Percentiles rank a stretch among this genome's conserved stretches.
These are phyloP conservation scores for Scaptomyza hsui DNA, from an alignment of 1,140 invertebrate species.

Conservation along the genomic window DNA sequence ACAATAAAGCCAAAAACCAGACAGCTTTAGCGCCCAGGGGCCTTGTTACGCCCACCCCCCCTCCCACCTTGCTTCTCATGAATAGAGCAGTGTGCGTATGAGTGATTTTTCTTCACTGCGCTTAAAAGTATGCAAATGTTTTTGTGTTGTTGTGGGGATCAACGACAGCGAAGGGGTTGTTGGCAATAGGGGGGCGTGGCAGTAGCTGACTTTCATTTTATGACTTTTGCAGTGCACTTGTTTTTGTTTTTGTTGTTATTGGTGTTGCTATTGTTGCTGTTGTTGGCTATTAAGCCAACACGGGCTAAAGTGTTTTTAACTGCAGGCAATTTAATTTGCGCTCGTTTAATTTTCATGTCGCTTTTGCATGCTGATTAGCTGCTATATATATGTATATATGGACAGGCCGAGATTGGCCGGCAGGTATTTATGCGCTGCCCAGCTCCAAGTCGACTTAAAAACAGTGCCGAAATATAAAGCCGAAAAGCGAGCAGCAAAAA, in stretches of 20 bases:
- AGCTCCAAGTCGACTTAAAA: constrained; percentile 51
- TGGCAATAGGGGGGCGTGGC: constrained; percentile 53
- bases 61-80: constrained; percentile 1
- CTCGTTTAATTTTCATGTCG: constrained; percentile 62
- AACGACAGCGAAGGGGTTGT: constrained; percentile 37
- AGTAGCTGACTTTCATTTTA: constrained; percentile 63
- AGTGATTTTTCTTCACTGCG: constrained; percentile 79
- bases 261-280: constrained; percentile 16
- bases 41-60: constrained; percentile 50
- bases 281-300: constrained; percentile 25
- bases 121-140: constrained; percentile 81
- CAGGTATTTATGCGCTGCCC: constrained; percentile 27
- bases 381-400: background rate
- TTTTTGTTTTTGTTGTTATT: constrained; percentile 26
- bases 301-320: constrained; percentile 72
- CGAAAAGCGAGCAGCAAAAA: constrained; percentile 9
- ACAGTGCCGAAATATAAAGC: background rate
- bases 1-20: constrained; percentile 55
- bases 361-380: constrained; percentile 62
- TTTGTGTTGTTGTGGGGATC: constrained; percentile 2
- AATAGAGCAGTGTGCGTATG: constrained; percentile 70
- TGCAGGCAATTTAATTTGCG: constrained; percentile 80
- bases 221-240: constrained; percentile 41
- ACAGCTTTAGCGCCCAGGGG: constrained; percentile 61
- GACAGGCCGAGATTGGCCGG: constrained; percentile 25